phyloP scores from a whole-genome alignment of 2,113 vertebrate species.

The Melanocharis versteri region DNA sequence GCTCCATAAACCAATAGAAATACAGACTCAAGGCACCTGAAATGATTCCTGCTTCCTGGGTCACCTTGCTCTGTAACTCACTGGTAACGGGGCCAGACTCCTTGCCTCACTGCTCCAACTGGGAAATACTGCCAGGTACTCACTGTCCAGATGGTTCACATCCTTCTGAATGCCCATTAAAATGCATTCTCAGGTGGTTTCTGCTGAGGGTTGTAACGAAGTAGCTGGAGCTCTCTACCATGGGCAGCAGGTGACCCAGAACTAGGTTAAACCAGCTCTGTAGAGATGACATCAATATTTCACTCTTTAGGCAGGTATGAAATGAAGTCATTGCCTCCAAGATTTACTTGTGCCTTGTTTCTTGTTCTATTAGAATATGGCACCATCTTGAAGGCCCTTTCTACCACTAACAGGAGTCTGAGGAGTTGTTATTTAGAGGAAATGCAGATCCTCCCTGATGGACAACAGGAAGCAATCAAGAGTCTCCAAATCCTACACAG shows the following conservation, averaged over 20 bases:
- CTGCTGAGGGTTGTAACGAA: background rate
- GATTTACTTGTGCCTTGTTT: conserved; percentile 42
- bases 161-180: background rate
- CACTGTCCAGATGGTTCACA: background rate
- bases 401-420: conserved; percentile 88
- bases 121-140: background rate
- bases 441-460: conserved; percentile 87
- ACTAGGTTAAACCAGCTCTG: background rate
- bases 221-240: background rate
- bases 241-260: background rate
- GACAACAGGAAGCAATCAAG: conserved; percentile 84
- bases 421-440: conserved; percentile 96
- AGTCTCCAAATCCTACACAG: conserved; percentile 95
- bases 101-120: background rate
- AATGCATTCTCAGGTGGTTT: background rate
- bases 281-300: background rate
- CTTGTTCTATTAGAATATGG: conserved; percentile 82
- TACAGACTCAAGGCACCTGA: background rate
- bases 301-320: background rate
- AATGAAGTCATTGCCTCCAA: background rate
- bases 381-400: conserved; percentile 93
- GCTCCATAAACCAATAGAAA: conserved; percentile 31
- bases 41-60: background rate
- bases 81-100: background rate
- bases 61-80: conserved; percentile 22